phyloP scores from a whole-genome alignment of 92 coral and sea anemone species.

The Porites lobata region DNA sequence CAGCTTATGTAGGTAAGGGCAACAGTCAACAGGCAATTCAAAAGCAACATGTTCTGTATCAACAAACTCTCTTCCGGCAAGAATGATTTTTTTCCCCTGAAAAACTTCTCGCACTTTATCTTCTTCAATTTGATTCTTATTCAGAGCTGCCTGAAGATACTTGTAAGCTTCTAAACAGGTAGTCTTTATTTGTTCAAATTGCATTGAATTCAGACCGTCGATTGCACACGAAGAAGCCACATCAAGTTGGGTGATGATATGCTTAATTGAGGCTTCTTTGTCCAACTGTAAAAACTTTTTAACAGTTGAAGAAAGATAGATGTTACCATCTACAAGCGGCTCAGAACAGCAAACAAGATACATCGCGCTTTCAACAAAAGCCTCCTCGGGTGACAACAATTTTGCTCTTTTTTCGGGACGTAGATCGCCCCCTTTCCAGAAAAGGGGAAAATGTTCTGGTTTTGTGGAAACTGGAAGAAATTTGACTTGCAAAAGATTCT shows the following conservation, averaged over 20 bases:
- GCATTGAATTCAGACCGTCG: not conserved
- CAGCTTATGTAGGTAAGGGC: conserved; percentile 69
- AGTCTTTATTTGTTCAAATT: not conserved
- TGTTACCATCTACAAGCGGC: conserved; percentile 50
- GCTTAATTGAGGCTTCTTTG: not conserved
- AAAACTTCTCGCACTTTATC: conserved; percentile 37
- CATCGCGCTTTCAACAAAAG: conserved; percentile 45
- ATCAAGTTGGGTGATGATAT: conserved; percentile 52
- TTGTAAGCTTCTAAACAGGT: conserved; percentile 53
- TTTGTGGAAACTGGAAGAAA: conserved; percentile 74
- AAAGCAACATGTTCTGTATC: conserved; percentile 54
- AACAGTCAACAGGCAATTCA: conserved; percentile 30
- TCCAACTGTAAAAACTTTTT: conserved; percentile 31
- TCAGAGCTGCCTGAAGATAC: conserved; percentile 29
- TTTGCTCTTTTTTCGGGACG: not conserved
- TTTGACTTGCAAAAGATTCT: conserved; percentile 1
- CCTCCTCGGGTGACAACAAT: conserved; percentile 73
- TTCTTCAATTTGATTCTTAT: not conserved
- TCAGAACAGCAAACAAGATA: conserved; percentile 76
- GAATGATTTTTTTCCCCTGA: conserved; percentile 34
- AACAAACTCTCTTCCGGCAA: conserved; percentile 42
- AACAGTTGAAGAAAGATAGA: not conserved
- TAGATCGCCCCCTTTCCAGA: conserved; percentile 68
- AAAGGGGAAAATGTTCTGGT: conserved; percentile 74
- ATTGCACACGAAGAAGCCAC: conserved; percentile 4